phyloP scores from a whole-genome alignment of 2,113 vertebrate genomes.

The Heptranchias perlo region DNA sequence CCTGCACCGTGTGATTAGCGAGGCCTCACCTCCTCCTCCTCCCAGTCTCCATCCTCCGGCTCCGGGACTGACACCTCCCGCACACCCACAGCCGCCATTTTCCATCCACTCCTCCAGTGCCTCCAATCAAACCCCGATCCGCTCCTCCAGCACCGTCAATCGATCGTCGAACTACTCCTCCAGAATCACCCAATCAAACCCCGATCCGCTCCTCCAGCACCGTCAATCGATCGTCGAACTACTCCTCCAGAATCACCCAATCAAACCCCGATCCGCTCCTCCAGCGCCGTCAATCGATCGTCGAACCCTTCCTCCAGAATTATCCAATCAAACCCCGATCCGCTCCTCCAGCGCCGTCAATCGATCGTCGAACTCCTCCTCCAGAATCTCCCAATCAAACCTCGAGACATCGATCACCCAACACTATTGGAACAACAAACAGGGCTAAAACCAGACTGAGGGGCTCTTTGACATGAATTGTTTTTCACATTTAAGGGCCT shows the following conservation, averaged over 20 bases:
- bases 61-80: background rate
- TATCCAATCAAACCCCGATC: too few species aligned
- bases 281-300: background rate
- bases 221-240: background rate
- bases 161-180: background rate
- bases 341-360: background rate
- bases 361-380: background rate
- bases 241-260: background rate
- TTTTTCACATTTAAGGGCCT: too few species aligned
- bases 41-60: background rate
- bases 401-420: background rate
- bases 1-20: background rate
- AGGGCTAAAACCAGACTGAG: background rate
- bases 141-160: background rate
- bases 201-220: background rate
- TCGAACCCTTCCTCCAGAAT: background rate
- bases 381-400: background rate
- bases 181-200: too few species aligned
- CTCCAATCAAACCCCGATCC: background rate
- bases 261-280: background rate
- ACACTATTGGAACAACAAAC: background rate
- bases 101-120: background rate
- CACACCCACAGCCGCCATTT: background rate
- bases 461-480: background rate
- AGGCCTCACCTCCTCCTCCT: conserved; percentile 18